These are phyloP conservation scores for Siderastrea siderea DNA, from an alignment of 92 coral and sea anemone species.

Conservation along the genomic window DNA sequence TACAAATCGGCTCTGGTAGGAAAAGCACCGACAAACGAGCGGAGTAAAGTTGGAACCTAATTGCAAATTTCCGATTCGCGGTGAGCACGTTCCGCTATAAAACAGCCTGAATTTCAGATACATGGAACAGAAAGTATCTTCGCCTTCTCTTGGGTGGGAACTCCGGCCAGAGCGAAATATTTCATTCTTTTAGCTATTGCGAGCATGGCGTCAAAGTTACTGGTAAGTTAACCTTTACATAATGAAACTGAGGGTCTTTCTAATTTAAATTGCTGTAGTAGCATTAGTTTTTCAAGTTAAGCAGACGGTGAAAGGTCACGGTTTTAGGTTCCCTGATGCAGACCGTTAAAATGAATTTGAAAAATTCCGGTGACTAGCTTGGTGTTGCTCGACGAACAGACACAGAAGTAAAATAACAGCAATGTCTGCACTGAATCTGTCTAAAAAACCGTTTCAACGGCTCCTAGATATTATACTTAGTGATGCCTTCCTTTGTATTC, in stretches of 20 bases:
- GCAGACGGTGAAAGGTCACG: no score
- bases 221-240: slow-evolving; percentile 1
- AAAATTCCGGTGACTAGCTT: no score
- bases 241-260: background rate
- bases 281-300: no score
- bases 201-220: background rate
- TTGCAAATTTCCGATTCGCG: slow-evolving; percentile 27
- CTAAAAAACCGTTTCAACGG: no score
- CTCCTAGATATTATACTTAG: no score
- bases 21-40: slow-evolving; percentile 1
- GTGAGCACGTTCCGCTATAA: slow-evolving; percentile 2
- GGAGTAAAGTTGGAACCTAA: background rate
- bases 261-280: no score
- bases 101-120: background rate
- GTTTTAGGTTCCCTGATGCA: no score
- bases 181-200: background rate
- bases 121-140: background rate
- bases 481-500: no score
- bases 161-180: background rate
- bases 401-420: no score
- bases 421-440: no score
- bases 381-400: no score
- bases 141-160: background rate
- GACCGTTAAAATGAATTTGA: no score
- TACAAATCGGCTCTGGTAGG: background rate